phyloP scores from a whole-genome alignment of 2,888 invertebrate species.

The Trissonchulus latispiculum region DNA sequence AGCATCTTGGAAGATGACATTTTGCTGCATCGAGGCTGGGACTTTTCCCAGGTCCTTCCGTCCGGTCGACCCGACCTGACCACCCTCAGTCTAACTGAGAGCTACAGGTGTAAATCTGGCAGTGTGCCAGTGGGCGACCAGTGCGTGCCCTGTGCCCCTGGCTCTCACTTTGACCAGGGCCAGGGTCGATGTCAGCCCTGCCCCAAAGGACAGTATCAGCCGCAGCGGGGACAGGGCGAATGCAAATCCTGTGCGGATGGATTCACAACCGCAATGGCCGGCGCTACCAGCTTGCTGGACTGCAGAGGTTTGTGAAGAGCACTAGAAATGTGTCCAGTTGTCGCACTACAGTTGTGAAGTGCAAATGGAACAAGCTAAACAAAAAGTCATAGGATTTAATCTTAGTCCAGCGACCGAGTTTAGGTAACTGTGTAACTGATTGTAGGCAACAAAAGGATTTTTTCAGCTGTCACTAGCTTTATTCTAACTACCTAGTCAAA shows the following conservation, averaged over 20 bases:
- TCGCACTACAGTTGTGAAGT: background rate
- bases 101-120: conserved; percentile 81
- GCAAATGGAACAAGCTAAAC: background rate
- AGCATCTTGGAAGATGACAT: conserved; percentile 75
- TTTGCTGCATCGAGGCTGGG: conserved; percentile 59
- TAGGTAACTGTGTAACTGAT: no score
- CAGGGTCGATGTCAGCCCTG: conserved; percentile 42
- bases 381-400: no score
- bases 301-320: conserved; percentile 27
- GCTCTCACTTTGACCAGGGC: conserved; percentile 40
- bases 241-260: conserved; percentile 80
- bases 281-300: conserved; percentile 60
- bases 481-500: no score
- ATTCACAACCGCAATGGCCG: conserved; percentile 71
- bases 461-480: no score
- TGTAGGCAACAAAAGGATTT: no score
- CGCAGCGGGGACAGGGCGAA: conserved; percentile 32
- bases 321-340: background rate
- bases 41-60: conserved; percentile 51
- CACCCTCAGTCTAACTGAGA: conserved; percentile 70
- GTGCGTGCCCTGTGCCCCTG: conserved; percentile 53
- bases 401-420: no score
- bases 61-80: conserved; percentile 89
- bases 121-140: conserved; percentile 86
- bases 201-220: conserved; percentile 43